Evolutionary conservation across 2,888 invertebrate genomes (phyloP), one percentile per base, ranked within the genome.

Genomic region (Quadriops clusia): DNA sequence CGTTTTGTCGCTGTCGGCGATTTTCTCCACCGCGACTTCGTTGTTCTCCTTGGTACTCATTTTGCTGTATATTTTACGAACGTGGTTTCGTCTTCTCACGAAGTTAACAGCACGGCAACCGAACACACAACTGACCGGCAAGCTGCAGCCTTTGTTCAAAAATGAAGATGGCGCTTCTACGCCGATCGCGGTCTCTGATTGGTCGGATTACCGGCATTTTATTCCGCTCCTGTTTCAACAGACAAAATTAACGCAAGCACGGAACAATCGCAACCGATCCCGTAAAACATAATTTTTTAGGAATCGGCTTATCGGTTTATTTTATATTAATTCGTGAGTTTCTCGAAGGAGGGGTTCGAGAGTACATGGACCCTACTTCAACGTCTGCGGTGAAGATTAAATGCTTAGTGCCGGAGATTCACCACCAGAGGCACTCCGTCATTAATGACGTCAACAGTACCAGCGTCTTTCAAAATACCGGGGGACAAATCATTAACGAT

Each of bases 1-100:
- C 58, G 71, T 71, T 67, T 82, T 81, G 56, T 82, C 82, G 63
- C 68, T 71, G 58, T 80, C 82, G n/a, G n/a, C n/a, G 58, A 74
- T 69, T 73, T 83, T 83, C 67, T 83, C 83, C 48, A 83, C 80
- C 53, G 80, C 81, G 65, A 83, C 82, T 68, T 84, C 82, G 70
- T 80, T 83, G 67, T 80, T 82, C 67, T 82, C 82, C 67, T 77
- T 78, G 65, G 79, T 71, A 72, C 80, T 81, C 81, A 81, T 81
- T 69, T 68, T 64, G 56, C 54, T 54, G n/a, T n/a, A n/a, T n/a
- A n/a, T n/a, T n/a, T n/a, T n/a, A n/a, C n/a, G n/a, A n/a, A n/a
- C n/a, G n/a, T n/a, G n/a, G n/a, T n/a, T n/a, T n/a, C n/a, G n/a
- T 18, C n/a, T 18, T 18, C 18, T 18, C 18, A n/a, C n/a, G 63